phyloP scores from a whole-genome alignment of 2,888 invertebrate genomes.

The Brachyptera risi region DNA sequence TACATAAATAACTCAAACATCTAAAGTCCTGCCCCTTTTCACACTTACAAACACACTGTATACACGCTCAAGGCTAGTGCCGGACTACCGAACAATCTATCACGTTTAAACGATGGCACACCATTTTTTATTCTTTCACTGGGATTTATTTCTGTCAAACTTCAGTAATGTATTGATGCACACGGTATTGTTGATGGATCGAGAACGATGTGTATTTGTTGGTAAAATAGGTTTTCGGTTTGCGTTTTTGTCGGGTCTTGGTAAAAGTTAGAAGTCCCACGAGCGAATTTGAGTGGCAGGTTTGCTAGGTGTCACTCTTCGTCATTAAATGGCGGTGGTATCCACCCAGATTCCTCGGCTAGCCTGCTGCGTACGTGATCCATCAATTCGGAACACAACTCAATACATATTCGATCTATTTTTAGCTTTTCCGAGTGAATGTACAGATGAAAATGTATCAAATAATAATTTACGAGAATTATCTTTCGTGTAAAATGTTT shows the following conservation, averaged over 20 bases:
- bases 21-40: slow-evolving; percentile 23
- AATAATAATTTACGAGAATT: not conserved
- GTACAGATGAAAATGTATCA: not conserved
- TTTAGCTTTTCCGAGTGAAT: not conserved
- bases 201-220: not conserved
- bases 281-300: slow-evolving; percentile 35
- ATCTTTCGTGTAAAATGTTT: not conserved
- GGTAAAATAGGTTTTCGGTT: not conserved
- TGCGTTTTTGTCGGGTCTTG: no score
- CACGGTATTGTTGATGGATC: not conserved
- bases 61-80: not conserved
- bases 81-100: no score
- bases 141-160: not conserved
- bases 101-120: not conserved
- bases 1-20: slow-evolving; percentile 27
- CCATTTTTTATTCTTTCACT: not conserved
- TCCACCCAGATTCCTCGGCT: slow-evolving; percentile 4
- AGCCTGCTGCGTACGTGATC: not conserved
- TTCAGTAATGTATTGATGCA: not conserved
- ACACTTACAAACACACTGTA: no score
- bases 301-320: slow-evolving; percentile 36
- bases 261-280: slow-evolving; percentile 20
- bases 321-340: slow-evolving; percentile 20
- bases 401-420: not conserved
- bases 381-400: not conserved